Base-by-base conservation (phyloP, 2,888 invertebrate genomes). In the Dryadula phaetusa region DNA sequence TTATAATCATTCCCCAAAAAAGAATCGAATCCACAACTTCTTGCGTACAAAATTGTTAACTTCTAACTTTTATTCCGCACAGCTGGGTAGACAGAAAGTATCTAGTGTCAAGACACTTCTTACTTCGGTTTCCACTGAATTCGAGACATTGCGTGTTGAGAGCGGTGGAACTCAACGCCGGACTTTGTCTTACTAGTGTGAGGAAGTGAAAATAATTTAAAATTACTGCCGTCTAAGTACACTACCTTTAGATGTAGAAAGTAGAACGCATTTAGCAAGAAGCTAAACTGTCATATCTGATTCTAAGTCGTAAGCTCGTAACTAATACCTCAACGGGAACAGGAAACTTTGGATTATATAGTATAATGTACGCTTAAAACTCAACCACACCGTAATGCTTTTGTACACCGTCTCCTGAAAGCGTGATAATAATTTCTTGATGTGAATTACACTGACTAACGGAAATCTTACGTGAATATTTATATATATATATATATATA, bases 311-410 rank as follows among this genome's bases (percentile, higher is more conserved):
- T 40, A 56, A 56, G 37, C 37, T 22, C 56, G 22, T 37, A 56
- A 56, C 56, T 56, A 56, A 56, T 56, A 56, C 64, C 46, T 54
- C 32, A 14, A 58, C 37, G 47, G 49, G 60, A 65, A 49, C 58
- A 65, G 25, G 49, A 49, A 56, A 65, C 58, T 37, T 49, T 32
- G 58, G 58, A 65, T 60, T 49, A 65, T 40, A 34, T 28, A 60
- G n/a, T 64, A 40, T 64, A 64, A 64, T 58, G 40, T 34, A 58
- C 49, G 42, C 40, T 58, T 20, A 65, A 42, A 60, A 44, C 47
- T 18, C 47, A 53, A 58, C 46, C 20, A 28, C 37, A n/a, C n/a
- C 28, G 42, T 49, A 49, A 12, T 18, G 47, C 64, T 60, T 28
- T 47, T 58, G 49, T 60, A 25, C 34, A 34, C 22, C 28, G 20